Percentiles rank a stretch among this genome's conserved stretches.
Conservation (phyloP, 2,113 vertebrate genomes). For the Pandion haliaetus region DNA sequence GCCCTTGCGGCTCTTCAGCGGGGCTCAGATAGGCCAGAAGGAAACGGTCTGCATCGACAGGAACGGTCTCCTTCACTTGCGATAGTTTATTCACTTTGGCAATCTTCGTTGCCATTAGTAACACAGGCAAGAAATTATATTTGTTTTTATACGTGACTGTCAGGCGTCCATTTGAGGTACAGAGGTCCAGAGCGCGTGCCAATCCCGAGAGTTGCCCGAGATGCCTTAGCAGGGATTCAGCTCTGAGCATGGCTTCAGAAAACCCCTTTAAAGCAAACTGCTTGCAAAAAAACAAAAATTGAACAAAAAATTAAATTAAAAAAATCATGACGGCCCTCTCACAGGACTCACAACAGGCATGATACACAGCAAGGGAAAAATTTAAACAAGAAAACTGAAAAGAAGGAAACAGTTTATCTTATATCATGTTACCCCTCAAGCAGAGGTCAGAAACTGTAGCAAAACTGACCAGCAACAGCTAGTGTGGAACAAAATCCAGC, state of each 20-base stretch:
- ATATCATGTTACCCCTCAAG: rapidly evolving
- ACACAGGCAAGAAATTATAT: not conserved
- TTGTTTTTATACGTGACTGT: not conserved
- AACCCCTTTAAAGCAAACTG: not conserved
- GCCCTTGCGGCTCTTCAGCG: rapidly evolving
- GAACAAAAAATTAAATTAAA: not conserved
- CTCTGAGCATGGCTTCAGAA: not conserved
- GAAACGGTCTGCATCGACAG: not conserved
- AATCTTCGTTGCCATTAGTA: slow-evolving; percentile 39
- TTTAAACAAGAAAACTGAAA: not conserved
- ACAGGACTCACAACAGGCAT: rapidly evolving
- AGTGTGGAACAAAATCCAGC: not conserved
- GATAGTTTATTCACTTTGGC: slow-evolving; percentile 7
- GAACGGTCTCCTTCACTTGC: not conserved
- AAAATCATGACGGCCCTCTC: rapidly evolving
- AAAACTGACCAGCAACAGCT: not conserved
- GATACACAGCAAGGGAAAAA: not conserved
- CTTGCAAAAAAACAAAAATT: not conserved
- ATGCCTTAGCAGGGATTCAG: not conserved
- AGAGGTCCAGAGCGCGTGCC: not conserved
- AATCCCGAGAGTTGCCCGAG: not conserved
- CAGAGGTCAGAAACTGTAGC: not conserved
- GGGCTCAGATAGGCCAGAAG: not conserved
- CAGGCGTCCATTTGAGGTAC: not conserved
- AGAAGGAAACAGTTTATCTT: not conserved